phyloP scores from a whole-genome alignment of 2,113 vertebrate genomes.

The Stigmatopora nigra region DNA sequence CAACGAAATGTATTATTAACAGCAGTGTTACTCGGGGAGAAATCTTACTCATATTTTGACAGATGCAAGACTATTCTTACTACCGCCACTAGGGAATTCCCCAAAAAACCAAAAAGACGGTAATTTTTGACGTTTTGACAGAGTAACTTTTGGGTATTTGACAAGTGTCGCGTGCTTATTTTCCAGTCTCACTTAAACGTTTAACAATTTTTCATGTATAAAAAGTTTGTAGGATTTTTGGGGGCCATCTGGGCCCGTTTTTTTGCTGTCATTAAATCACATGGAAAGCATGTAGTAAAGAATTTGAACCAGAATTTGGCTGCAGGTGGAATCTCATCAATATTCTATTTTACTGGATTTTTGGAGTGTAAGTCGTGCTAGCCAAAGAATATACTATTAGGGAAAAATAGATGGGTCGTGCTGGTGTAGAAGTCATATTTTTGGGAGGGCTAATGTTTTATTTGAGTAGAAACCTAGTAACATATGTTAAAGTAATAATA shows the following conservation, averaged over 20 bases:
- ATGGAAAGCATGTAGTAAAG: neutral
- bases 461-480: too few species aligned
- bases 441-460: too few species aligned
- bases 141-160: neutral
- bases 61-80: slow-evolving; percentile 28
- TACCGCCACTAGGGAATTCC: neutral
- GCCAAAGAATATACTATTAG: too few species aligned
- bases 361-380: too few species aligned
- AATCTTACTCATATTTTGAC: slow-evolving; percentile 24
- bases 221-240: neutral
- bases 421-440: too few species aligned
- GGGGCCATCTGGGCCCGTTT: neutral
- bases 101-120: neutral
- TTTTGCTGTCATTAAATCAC: neutral
- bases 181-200: neutral
- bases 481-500: too few species aligned
- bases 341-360: too few species aligned
- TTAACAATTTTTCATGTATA: neutral
- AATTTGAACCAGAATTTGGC: too few species aligned
- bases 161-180: neutral
- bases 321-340: too few species aligned
- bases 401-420: too few species aligned
- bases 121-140: neutral
- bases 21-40: slow-evolving; percentile 11
- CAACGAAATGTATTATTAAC: neutral